Percentiles rank a stretch among this genome's conserved stretches.
Evolutionary conservation across 2,888 invertebrate species (phyloP).

Genomic region (Machimus atricapillus): DNA sequence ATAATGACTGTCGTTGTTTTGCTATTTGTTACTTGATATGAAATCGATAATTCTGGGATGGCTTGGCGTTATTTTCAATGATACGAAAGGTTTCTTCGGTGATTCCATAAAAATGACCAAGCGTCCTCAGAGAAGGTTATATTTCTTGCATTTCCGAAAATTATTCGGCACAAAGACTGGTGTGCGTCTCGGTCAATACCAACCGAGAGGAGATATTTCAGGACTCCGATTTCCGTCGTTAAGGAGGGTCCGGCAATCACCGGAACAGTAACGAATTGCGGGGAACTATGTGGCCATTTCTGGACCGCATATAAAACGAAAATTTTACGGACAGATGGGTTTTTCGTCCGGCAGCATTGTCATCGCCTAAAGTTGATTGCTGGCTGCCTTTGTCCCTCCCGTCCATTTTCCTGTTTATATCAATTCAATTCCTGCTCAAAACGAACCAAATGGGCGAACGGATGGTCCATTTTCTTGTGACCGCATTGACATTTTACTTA

Average conservation of each 20-base stretch:
- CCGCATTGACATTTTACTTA: conserved; percentile 8
- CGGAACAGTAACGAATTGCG: conserved; percentile 10
- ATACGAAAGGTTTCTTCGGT: neutral
- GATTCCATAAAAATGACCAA: neutral
- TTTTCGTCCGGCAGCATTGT: conserved; percentile 2
- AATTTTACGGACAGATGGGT: conserved; percentile 16
- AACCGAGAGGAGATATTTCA: neutral
- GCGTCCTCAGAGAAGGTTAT: neutral
- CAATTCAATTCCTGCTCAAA: neutral
- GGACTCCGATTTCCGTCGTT: neutral
- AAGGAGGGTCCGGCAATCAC: neutral
- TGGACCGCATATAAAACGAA: conserved; percentile 27
- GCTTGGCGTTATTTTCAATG: neutral
- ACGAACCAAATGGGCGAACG: neutral
- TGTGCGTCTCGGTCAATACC: neutral
- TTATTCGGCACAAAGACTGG: neutral
- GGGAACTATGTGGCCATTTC: neutral
- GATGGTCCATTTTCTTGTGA: neutral
- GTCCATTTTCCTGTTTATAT: neutral
- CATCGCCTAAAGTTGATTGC: neutral
- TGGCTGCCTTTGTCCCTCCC: neutral
- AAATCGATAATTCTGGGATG: neutral
- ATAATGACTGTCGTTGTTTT: too few species aligned
- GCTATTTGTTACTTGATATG: neutral
- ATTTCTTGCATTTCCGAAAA: neutral